Evolutionary conservation across 2,888 invertebrate species (phyloP).

Genomic region (Cephus pygmeus): DNA sequence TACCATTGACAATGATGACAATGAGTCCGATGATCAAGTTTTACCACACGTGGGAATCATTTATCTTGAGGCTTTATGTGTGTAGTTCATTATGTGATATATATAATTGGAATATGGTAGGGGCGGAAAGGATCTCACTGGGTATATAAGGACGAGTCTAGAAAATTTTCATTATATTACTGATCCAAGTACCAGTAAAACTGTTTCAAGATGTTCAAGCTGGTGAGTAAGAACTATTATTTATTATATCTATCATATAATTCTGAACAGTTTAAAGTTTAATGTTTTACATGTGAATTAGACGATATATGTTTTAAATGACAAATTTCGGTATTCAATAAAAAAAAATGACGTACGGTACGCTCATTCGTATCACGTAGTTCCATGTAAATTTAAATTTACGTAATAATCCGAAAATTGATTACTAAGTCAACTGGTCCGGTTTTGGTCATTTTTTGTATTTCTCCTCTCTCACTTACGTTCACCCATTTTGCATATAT

Average conservation of each 20-base stretch:
- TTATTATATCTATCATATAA: not conserved
- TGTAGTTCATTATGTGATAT: too few species aligned
- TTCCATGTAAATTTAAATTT: not conserved
- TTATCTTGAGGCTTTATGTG: not conserved
- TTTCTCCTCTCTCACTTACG: not conserved
- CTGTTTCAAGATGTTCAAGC: conserved; percentile 63
- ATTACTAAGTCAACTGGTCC: not conserved
- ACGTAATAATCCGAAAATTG: not conserved
- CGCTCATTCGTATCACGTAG: not conserved
- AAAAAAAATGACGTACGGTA: not conserved
- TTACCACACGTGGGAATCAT: not conserved
- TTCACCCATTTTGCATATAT: not conserved
- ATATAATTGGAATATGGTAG: not conserved
- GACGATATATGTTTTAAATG: not conserved
- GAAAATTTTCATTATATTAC: conserved; percentile 23
- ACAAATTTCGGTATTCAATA: not conserved
- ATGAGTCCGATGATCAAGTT: not conserved
- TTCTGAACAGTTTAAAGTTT: not conserved
- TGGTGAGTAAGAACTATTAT: conserved; percentile 56
- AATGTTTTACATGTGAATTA: not conserved
- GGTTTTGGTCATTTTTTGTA: not conserved
- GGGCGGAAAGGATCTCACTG: not conserved
- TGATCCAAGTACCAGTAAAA: conserved; percentile 24
- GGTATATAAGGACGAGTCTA: conserved; percentile 26
- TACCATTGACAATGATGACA: not conserved